phyloP scores from a whole-genome alignment of 1,140 invertebrate genomes.

The Drosophila teissieri region DNA sequence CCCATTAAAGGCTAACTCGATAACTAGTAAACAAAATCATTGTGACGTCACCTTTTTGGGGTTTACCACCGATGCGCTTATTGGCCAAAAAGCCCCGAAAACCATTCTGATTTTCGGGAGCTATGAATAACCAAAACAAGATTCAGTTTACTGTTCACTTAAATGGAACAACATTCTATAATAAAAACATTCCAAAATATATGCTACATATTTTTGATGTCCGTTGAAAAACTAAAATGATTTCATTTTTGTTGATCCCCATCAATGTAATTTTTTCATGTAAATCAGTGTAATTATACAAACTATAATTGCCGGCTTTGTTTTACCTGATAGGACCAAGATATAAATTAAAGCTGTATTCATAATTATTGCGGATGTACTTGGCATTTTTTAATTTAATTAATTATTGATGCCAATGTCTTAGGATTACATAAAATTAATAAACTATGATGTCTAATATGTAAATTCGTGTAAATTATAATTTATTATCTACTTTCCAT shows the following conservation, averaged over 20 bases:
- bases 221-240: too few species aligned
- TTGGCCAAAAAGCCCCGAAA: conserved; percentile 22
- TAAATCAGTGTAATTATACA: neutral
- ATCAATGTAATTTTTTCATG: too few species aligned
- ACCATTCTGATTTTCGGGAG: conserved; percentile 9
- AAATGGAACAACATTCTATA: too few species aligned
- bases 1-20: neutral
- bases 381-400: neutral
- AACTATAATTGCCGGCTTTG: neutral
- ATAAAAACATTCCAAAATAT: too few species aligned
- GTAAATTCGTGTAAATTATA: too few species aligned
- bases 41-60: conserved; percentile 60
- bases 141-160: too few species aligned
- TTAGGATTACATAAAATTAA: too few species aligned
- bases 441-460: neutral
- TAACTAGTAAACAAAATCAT: conserved; percentile 14
- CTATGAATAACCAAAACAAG: conserved; percentile 22
- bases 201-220: too few species aligned
- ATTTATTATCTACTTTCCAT: neutral
- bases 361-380: neutral
- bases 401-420: too few species aligned
- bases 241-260: too few species aligned
- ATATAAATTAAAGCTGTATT: neutral
- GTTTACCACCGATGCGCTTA: conserved; percentile 34
- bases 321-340: neutral